phyloP scores from a whole-genome alignment of 2,113 vertebrate species.

The Corvus hawaiiensis region DNA sequence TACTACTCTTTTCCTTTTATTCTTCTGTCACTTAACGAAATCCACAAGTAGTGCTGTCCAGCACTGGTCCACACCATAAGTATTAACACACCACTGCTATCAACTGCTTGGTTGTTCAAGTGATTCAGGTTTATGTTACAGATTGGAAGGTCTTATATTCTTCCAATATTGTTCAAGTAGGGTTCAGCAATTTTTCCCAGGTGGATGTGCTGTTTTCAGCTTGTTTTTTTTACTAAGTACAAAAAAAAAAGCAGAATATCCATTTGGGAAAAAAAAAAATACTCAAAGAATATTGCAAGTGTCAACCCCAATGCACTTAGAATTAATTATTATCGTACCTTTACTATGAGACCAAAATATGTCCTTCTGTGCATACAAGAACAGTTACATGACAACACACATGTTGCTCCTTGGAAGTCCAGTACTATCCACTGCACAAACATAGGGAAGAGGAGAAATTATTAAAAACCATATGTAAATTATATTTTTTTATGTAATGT shows the following conservation, averaged over 20 bases:
- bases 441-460: background rate
- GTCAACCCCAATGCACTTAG: background rate
- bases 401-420: background rate
- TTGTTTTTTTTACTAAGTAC: background rate
- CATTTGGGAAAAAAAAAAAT: rapidly evolving
- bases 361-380: background rate
- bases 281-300: background rate
- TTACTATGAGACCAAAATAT: background rate
- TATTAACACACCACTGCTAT: background rate
- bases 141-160: background rate
- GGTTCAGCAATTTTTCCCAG: background rate
- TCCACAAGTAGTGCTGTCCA: background rate
- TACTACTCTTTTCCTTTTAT: background rate
- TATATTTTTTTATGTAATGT: background rate
- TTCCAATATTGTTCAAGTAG: background rate
- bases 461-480: background rate
- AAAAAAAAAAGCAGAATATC: background rate
- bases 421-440: background rate
- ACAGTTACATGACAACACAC: background rate
- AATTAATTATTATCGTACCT: background rate
- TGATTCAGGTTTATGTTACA: background rate
- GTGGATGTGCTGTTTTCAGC: background rate
- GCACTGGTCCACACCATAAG: background rate
- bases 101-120: background rate
- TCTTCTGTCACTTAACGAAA: background rate